Evolutionary conservation across 2,113 vertebrate genomes (phyloP).

Genomic region (Notothenia coriiceps): DNA sequence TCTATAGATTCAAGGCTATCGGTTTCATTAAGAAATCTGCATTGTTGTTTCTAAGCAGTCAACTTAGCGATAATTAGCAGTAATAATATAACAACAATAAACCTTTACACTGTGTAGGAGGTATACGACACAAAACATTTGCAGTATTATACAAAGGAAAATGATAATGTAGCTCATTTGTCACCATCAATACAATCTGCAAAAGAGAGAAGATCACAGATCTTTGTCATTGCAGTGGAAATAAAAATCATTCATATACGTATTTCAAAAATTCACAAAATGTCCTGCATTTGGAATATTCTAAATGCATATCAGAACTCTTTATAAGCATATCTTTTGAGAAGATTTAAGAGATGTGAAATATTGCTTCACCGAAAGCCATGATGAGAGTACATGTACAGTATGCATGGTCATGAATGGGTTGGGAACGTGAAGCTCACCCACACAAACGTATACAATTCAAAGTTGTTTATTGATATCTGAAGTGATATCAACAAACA

Average conservation of each 20-base stretch:
- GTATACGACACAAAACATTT: constrained; percentile 69
- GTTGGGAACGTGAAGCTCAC: constrained; percentile 28
- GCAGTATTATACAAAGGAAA: constrained; percentile 59
- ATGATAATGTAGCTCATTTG: constrained; percentile 65
- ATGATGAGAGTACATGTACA: constrained; percentile 35
- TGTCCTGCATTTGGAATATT: constrained; percentile 85
- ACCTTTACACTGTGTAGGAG: constrained; percentile 65
- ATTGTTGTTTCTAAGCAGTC: constrained; percentile 74
- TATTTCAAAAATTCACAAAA: constrained; percentile 84
- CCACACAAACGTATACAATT: background rate
- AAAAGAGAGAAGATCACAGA: constrained; percentile 78
- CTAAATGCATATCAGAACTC: constrained; percentile 80
- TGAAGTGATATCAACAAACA: constrained; percentile 9
- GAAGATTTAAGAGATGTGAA: constrained; percentile 70
- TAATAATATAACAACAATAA: constrained; percentile 60
- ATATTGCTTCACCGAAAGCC: constrained; percentile 78
- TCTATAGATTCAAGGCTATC: constrained; percentile 81
- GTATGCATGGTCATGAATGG: constrained; percentile 19
- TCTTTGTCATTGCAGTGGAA: constrained; percentile 82
- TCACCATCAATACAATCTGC: constrained; percentile 72
- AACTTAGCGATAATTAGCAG: constrained; percentile 50
- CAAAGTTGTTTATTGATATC: background rate
- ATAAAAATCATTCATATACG: constrained; percentile 71
- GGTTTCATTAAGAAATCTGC: constrained; percentile 78
- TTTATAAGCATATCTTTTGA: constrained; percentile 67